Evolutionary conservation across 2,888 invertebrate genomes (phyloP).

Genomic region (Carcina quercana): DNA sequence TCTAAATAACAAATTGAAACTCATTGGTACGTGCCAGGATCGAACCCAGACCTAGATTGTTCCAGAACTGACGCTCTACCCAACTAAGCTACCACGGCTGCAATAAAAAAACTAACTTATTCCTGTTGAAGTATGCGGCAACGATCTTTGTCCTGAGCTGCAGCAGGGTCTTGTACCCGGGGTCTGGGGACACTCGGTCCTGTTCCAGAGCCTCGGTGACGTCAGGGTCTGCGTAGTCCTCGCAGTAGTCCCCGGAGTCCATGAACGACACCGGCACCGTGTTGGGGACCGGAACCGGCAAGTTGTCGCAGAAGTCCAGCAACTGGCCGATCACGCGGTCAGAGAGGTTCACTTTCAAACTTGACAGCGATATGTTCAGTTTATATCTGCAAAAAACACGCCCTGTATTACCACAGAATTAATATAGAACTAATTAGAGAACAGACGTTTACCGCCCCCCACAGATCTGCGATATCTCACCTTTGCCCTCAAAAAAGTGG

Average conservation of each 20-base stretch:
- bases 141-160: conserved; percentile 58
- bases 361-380: conserved; percentile 81
- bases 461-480: too few relatives aligned
- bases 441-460: too few relatives aligned
- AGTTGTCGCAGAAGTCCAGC: conserved; percentile 75
- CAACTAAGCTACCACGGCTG: too few relatives aligned
- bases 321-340: conserved; percentile 80
- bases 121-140: conserved; percentile 53
- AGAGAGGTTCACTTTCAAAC: conserved; percentile 83
- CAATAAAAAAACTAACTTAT: conserved; percentile 32
- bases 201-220: conserved; percentile 32
- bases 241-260: conserved; percentile 58
- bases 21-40: too few relatives aligned
- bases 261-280: conserved; percentile 61
- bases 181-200: conserved; percentile 51
- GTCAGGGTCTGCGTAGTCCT: conserved; percentile 44
- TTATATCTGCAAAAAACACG: conserved; percentile 88
- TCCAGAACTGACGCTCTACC: too few relatives aligned
- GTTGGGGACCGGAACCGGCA: conserved; percentile 60
- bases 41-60: too few relatives aligned
- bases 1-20: too few relatives aligned
- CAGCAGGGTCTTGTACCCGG: conserved; percentile 51
- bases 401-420: too few relatives aligned
- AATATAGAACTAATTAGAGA: too few relatives aligned
- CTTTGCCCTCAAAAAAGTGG: neutral